These are phyloP conservation scores for Chironomus striatipennis DNA, from an alignment of 1,140 invertebrate species.

Conservation along the genomic window DNA sequence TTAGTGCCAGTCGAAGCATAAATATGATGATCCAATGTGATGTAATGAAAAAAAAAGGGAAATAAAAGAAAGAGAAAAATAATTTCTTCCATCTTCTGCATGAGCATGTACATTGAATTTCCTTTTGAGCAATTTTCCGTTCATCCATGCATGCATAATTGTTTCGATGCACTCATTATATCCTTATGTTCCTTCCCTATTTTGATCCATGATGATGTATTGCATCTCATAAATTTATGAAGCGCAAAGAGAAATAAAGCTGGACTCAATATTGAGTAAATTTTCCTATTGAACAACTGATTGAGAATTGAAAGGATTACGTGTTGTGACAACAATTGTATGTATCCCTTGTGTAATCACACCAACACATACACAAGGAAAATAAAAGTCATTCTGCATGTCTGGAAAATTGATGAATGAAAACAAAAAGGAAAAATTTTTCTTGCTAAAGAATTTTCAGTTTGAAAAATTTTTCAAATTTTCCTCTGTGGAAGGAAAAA, in stretches of 20 bases:
- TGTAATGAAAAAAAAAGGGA: too few relatives aligned
- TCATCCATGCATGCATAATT: conserved; percentile 7
- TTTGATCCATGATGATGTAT: too few relatives aligned
- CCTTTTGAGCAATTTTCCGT: background rate
- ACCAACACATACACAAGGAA: background rate
- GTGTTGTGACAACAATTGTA: too few relatives aligned
- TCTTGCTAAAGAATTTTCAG: background rate
- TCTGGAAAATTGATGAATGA: conserved; percentile 24
- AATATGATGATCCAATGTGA: conserved; percentile 1
- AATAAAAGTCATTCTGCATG: background rate
- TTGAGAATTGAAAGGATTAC: too few relatives aligned
- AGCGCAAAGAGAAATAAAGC: too few relatives aligned
- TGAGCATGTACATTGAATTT: background rate
- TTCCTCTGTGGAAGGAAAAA: too few relatives aligned
- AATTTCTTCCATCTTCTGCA: background rate
- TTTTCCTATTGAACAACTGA: too few relatives aligned
- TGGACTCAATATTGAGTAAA: too few relatives aligned
- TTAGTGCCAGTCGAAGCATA: background rate
- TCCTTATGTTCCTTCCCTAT: background rate
- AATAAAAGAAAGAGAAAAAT: too few relatives aligned
- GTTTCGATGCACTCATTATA: background rate
- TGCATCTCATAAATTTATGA: too few relatives aligned
- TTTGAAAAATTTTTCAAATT: too few relatives aligned
- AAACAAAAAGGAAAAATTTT: background rate
- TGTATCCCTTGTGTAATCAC: background rate